A percentile compares a stretch with the other conserved stretches of the same genome.
phyloP scores from a whole-genome alignment of 2,113 vertebrate genomes.

The Saguinus midas region DNA sequence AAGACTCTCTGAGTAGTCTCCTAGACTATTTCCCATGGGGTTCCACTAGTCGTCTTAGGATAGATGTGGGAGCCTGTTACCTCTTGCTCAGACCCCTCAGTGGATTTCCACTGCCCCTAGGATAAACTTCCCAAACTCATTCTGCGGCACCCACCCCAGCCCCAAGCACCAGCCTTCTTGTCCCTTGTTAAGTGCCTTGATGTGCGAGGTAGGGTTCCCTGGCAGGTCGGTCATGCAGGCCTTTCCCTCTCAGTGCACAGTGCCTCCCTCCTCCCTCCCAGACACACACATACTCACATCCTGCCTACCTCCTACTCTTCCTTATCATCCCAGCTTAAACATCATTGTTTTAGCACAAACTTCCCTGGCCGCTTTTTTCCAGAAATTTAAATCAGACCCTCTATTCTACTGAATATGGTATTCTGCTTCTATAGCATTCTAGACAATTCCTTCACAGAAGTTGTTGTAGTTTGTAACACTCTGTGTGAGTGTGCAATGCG shows the following conservation, averaged over 20 bases:
- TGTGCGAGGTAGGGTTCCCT: not conserved
- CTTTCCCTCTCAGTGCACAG: not conserved
- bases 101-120: not conserved
- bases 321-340: not conserved
- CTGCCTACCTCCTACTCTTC: not conserved
- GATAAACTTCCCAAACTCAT: not conserved
- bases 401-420: accelerated
- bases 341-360: accelerated
- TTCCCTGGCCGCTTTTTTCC: not conserved
- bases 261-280: not conserved
- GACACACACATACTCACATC: not conserved
- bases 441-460: not conserved
- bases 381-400: not conserved
- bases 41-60: accelerated
- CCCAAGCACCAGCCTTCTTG: too few species aligned
- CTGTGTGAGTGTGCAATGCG: too few species aligned
- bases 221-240: accelerated
- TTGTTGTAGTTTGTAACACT: accelerated
- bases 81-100: not conserved
- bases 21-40: not conserved
- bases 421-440: not conserved
- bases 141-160: not conserved
- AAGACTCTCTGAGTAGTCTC: accelerated
- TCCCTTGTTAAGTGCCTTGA: too few species aligned
- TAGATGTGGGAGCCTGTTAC: too few species aligned